These are phyloP conservation scores for Ctena decussata DNA, from an alignment of 2,888 invertebrate genomes.

Conservation along the genomic window DNA sequence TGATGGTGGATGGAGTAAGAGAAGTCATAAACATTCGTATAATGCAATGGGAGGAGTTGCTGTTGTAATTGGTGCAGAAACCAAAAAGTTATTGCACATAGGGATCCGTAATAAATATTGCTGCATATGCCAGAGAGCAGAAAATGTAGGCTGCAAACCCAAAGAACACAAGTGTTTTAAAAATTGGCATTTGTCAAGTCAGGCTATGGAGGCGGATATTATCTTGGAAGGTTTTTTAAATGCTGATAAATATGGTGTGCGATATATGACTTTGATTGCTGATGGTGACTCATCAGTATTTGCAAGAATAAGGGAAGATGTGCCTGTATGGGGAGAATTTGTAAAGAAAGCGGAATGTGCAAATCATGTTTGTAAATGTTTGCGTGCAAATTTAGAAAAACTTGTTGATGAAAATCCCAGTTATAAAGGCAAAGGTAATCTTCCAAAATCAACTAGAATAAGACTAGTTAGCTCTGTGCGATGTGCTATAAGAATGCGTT, in stretches of 20 bases:
- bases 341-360: conserved; percentile 51
- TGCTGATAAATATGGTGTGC: conserved; percentile 39
- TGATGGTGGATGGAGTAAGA: conserved; percentile 46
- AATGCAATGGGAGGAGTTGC: conserved; percentile 41
- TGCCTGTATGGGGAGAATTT: conserved; percentile 34
- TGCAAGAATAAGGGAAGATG: conserved; percentile 27
- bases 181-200: conserved; percentile 41
- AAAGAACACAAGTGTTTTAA: conserved; percentile 24
- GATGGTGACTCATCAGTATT: conserved; percentile 45
- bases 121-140: conserved; percentile 16
- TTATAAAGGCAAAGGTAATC: conserved; percentile 38
- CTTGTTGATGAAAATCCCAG: conserved; percentile 29
- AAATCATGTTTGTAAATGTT: conserved; percentile 47
- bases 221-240: conserved; percentile 52
- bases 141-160: not conserved
- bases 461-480: conserved; percentile 35
- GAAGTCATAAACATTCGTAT: conserved; percentile 41
- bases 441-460: conserved; percentile 34
- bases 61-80: conserved; percentile 39
- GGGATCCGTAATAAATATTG: conserved; percentile 43
- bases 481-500: conserved; percentile 50
- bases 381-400: conserved; percentile 35
- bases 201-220: conserved; percentile 60
- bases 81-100: conserved; percentile 40
- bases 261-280: conserved; percentile 32